Evolutionary conservation across 2,888 invertebrate genomes (phyloP), one percentile per base, ranked within the genome.

Genomic region (Nemotelus pantherinus): DNA sequence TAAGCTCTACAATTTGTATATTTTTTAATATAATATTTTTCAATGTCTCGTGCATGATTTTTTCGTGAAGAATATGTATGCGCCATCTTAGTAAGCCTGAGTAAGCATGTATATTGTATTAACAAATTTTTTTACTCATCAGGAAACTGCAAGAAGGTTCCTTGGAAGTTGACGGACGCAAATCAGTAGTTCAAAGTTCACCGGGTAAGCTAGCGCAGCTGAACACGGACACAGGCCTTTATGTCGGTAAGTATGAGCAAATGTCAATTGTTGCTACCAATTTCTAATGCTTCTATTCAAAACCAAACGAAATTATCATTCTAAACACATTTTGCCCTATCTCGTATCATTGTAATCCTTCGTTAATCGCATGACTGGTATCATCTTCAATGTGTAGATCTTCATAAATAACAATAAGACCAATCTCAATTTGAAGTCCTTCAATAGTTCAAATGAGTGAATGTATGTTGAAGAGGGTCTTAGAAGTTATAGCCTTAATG

Each of bases 101-200:
- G n/a, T n/a, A n/a, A 25, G 1, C 1, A 25, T 25, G 25, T 25
- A 25, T 25, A 25, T 1, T 25, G 25, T 25, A 1, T 25, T 25
- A 25, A 25, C 25, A 25, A 25, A 25, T 25, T 25, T 25, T 25
- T 25, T 25, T 25, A 25, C 25, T 25, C 25, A 25, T 47, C 85
- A 96, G 96, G 85, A 94, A 94, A 85, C 92, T 94, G 82, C 95
- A 94, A 87, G 93, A 94, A 81, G 96, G 96, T 6, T 93, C 94
- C 45, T 87, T 98, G 75, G 93, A 95, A 82, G 94, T 98, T n/a
- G 97, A 98, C 87, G 94, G 94, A 65, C 91, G 94, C 75, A 93
- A 94, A 74, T 92, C 94, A 3, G 90, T 93, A 45, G 93, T 94
- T 0, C 92, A 93, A 70, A 92, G 93, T 82, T 94, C 96, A 9